Evolutionary conservation across 2,113 vertebrate genomes (phyloP).

Genomic region (Dasyurus viverrinus): DNA sequence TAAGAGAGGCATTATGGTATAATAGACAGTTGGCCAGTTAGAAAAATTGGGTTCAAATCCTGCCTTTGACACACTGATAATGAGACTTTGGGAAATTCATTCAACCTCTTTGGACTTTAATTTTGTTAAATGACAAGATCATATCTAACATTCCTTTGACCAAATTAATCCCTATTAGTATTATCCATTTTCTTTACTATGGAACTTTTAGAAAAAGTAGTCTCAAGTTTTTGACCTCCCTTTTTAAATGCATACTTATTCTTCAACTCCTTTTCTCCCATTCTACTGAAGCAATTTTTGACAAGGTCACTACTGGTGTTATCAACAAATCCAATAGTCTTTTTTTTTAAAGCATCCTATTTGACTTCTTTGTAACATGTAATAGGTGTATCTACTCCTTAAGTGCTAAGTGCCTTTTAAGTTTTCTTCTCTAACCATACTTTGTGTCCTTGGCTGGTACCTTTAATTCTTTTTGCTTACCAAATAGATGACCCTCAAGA

Average conservation of each 20-base stretch:
- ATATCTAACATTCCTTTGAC: neutral
- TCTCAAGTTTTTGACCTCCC: neutral
- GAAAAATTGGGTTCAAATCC: neutral
- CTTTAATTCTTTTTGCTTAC: neutral
- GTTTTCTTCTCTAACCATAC: neutral
- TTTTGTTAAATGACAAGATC: neutral
- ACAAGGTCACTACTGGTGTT: neutral
- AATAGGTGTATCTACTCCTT: neutral
- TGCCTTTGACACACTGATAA: neutral
- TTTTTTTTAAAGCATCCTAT: neutral
- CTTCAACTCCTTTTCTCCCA: neutral
- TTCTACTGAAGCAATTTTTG: neutral
- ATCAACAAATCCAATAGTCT: neutral
- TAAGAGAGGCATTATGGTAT: neutral
- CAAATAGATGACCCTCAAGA: neutral
- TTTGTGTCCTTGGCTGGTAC: neutral
- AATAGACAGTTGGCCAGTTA: neutral
- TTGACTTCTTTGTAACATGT: neutral
- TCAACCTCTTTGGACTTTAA: neutral
- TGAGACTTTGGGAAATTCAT: neutral
- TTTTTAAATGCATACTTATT: fast-evolving
- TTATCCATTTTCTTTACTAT: neutral
- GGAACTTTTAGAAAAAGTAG: neutral
- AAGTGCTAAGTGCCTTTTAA: neutral
- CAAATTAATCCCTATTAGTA: neutral